These are phyloP conservation scores for Athene cunicularia DNA, from an alignment of 2,113 vertebrate species.

Conservation along the genomic window DNA sequence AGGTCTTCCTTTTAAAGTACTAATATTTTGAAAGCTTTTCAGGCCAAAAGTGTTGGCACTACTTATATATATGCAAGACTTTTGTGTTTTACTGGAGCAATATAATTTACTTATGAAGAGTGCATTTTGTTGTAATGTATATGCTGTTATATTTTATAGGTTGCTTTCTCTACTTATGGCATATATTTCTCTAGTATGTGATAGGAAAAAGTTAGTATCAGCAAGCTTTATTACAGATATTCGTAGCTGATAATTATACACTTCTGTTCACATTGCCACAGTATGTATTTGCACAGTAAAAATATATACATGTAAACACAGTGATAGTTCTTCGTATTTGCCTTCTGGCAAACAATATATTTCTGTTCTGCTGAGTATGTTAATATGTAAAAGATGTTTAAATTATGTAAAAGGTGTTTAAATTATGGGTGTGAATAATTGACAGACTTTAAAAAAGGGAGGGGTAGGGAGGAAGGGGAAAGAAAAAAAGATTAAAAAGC, in stretches of 20 bases:
- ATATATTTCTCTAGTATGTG: not conserved
- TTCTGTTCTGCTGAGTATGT: not conserved
- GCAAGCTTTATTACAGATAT: not conserved
- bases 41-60: not conserved
- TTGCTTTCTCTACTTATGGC: not conserved
- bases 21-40: not conserved
- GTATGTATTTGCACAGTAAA: not conserved
- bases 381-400: not conserved
- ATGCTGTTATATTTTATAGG: not conserved
- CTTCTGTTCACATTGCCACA: not conserved
- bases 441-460: not conserved
- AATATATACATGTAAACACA: not conserved
- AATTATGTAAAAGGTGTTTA: not conserved
- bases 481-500: not conserved
- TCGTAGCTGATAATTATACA: not conserved
- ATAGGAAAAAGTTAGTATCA: not conserved
- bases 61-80: not conserved
- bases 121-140: not conserved
- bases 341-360: not conserved
- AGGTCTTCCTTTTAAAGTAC: not conserved
- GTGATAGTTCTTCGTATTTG: not conserved
- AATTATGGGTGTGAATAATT: not conserved
- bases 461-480: fast-evolving
- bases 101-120: not conserved
- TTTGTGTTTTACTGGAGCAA: not conserved